Evolutionary conservation across 2,797 vertebrate genomes (phyloP).

Genomic region (Enteromius argenteus): DNA sequence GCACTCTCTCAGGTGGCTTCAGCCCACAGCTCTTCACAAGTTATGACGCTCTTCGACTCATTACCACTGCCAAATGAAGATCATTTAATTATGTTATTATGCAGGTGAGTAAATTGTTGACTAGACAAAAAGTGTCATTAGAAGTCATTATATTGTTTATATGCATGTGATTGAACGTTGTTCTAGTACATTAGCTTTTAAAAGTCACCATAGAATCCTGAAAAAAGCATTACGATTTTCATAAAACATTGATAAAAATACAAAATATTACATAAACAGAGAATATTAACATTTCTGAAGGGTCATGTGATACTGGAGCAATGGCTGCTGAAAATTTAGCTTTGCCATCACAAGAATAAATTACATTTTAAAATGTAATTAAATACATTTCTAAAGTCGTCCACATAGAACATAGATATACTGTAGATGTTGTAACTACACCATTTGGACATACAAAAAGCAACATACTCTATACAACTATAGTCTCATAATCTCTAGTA

Average conservation of each 20-base stretch:
- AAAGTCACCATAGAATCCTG: not conserved
- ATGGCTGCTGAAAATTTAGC: no score
- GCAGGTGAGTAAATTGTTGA: not conserved
- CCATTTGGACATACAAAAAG: not conserved
- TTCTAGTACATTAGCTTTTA: not conserved
- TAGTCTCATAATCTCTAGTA: not conserved
- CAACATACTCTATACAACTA: not conserved
- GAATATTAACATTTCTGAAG: not conserved
- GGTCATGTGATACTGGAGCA: no score
- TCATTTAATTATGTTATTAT: not conserved
- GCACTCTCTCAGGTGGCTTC: constrained; percentile 39
- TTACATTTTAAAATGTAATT: no score
- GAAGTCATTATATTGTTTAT: not conserved
- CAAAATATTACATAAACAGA: not conserved
- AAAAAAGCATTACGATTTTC: not conserved
- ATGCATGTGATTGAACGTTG: not conserved
- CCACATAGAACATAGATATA: not conserved
- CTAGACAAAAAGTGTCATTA: not conserved
- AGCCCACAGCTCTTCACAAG: constrained; percentile 13
- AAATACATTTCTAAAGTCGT: not conserved
- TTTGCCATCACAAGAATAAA: no score
- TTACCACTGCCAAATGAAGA: constrained; percentile 7
- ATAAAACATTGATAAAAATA: not conserved
- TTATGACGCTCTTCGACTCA: constrained; percentile 23
- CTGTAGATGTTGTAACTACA: not conserved